These are phyloP conservation scores for Drosophila yakuba DNA, from an alignment of 1,140 invertebrate genomes.

Conservation along the genomic window DNA sequence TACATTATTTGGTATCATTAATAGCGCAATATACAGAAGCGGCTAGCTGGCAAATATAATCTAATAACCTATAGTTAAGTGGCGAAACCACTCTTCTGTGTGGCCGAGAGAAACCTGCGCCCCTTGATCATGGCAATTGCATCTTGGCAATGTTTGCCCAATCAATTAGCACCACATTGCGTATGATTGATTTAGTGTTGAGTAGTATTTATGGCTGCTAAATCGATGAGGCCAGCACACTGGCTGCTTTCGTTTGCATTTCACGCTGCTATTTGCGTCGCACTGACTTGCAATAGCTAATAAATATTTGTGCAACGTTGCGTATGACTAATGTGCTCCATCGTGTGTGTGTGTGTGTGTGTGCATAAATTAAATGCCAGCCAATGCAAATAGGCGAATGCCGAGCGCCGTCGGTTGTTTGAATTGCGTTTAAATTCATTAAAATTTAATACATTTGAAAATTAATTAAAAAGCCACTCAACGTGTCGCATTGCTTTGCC, in stretches of 20 bases:
- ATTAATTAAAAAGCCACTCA: slow-evolving; percentile 74
- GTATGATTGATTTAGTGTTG: slow-evolving; percentile 72
- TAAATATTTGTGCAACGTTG: slow-evolving; percentile 75
- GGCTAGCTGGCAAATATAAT: background rate
- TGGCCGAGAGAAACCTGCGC: slow-evolving; percentile 1
- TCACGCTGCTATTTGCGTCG: slow-evolving; percentile 6
- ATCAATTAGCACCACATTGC: slow-evolving; percentile 62
- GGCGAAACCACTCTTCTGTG: slow-evolving; percentile 6
- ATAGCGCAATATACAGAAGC: no score
- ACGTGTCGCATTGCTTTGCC: slow-evolving; percentile 23
- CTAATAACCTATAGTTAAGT: background rate
- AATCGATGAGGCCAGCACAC: slow-evolving; percentile 37
- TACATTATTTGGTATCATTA: no score
- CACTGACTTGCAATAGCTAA: slow-evolving; percentile 54
- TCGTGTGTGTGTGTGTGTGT: slow-evolving; percentile 18
- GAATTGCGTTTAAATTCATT: slow-evolving; percentile 68
- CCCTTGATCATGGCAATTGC: slow-evolving; percentile 7
- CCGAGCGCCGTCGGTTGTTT: slow-evolving; percentile 45
- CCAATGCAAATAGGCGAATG: slow-evolving; percentile 31
- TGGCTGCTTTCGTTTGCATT: slow-evolving; percentile 16
- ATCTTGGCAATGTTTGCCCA: slow-evolving; percentile 37
- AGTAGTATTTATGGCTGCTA: slow-evolving; percentile 43
- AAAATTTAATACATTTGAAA: slow-evolving; percentile 55
- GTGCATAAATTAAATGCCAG: slow-evolving; percentile 69
- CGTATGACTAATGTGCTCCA: slow-evolving; percentile 62